A percentile compares a stretch with the other conserved stretches of the same genome.
These are phyloP conservation scores for Phytoseiulus persimilis DNA, from an alignment of 2,888 invertebrate genomes.

Conservation along the genomic window DNA sequence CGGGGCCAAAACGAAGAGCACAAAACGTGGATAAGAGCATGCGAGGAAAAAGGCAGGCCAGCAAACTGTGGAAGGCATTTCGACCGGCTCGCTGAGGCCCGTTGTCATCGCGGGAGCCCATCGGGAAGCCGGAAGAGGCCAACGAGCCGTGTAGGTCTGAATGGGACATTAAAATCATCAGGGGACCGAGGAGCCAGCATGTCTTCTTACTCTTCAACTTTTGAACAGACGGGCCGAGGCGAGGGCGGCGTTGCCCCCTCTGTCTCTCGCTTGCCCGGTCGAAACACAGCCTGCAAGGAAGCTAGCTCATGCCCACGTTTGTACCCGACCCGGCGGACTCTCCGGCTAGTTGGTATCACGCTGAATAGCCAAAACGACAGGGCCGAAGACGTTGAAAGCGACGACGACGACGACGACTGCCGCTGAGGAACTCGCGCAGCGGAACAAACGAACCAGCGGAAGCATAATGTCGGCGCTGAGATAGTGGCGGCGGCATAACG, in stretches of 20 bases:
- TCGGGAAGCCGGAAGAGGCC: not conserved
- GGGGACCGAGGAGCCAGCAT: not conserved
- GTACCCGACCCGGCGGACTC: too few relatives aligned
- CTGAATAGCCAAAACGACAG: not conserved
- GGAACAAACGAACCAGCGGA: not conserved
- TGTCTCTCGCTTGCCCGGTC: not conserved
- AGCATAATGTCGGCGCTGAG: not conserved
- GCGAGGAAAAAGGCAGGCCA: not conserved
- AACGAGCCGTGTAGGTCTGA: slow-evolving; percentile 38
- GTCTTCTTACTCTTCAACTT: not conserved
- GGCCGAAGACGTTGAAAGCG: not conserved
- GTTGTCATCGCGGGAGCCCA: slow-evolving; percentile 18
- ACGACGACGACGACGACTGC: not conserved
- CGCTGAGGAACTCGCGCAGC: not conserved
- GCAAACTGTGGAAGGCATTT: slow-evolving; percentile 1
- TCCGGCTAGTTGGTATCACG: not conserved
- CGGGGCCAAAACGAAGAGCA: not conserved
- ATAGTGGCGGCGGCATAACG: not conserved
- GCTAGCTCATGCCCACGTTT: not conserved
- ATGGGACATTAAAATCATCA: slow-evolving; percentile 39
- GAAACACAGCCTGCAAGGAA: not conserved
- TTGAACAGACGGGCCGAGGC: not conserved
- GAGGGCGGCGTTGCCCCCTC: not conserved
- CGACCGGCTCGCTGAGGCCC: not conserved
- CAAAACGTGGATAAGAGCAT: not conserved